Base-by-base conservation (phyloP, 2,113 vertebrate species). In the Halcyon senegalensis region DNA sequence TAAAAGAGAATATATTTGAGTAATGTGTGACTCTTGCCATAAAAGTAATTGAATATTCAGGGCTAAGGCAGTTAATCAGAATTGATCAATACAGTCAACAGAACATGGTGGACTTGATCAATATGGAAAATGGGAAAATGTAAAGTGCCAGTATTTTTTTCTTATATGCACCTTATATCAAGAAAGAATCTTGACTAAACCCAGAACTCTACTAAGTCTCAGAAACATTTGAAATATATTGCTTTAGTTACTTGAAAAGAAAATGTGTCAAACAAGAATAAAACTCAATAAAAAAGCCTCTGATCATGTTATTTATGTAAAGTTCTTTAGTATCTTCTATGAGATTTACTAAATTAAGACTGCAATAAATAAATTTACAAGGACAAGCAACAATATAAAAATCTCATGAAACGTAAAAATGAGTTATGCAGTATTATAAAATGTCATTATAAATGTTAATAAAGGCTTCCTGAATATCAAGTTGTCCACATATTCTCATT, bases 391-490 rank as follows among this genome's bases (percentile, higher is more conserved):
- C 55, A 77, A 27, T 31, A 89, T 50, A 74, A 90, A 90, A 83
- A 58, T 58, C 78, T 48, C 46, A 84, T 19, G 24, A 64, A 91
- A 94, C 67, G 46, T 58, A 77, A 83, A 94, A 93, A 53, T 7
- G 8, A 90, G 41, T 46, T 81, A 41, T 51, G 72, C 39, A 80
- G 50, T 25, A 63, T 11, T 35, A 88, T 19, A 67, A 87, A 96
- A 94, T n/a, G 1, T 69, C 85, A 82, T 85, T 74, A 77, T 62
- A 70, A 58, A 82, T 77, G 56, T 74, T 91, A 91, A 70, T 90
- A 88, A 88, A 73, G 63, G 30, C 20, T 89, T 70, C 67, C 43
- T 72, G 87, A 92, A 89, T 84, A 91, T 84, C 80, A 75, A 84
- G 30, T 81, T 90, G 37, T 69, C 33, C 56, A 75, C 63, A 70